These are phyloP conservation scores for Cryptoprocta ferox DNA, from an alignment of 2,797 vertebrate species.

Conservation along the genomic window DNA sequence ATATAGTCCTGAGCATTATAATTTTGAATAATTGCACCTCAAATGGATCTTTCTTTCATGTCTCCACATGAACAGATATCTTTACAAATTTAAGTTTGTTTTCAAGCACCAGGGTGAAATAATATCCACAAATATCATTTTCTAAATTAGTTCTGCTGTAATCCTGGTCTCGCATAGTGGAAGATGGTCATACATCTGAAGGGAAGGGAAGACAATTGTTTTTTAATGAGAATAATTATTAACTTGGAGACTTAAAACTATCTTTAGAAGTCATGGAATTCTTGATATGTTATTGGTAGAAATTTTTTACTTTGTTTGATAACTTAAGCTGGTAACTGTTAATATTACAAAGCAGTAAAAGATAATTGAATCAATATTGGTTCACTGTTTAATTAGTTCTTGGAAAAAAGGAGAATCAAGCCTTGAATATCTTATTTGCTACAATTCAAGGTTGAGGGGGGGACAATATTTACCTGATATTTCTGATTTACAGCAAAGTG, in stretches of 20 bases:
- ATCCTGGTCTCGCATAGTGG: slow-evolving; percentile 22
- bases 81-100: slow-evolving; percentile 67
- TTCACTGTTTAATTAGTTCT: background rate
- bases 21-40: slow-evolving; percentile 9
- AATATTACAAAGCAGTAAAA: background rate
- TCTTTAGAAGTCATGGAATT: slow-evolving; percentile 45
- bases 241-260: slow-evolving; percentile 54
- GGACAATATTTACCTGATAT: background rate
- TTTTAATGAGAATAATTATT: slow-evolving; percentile 55
- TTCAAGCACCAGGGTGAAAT: slow-evolving; percentile 59
- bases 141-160: slow-evolving; percentile 61
- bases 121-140: slow-evolving; percentile 45
- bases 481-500: background rate
- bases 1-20: background rate
- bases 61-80: slow-evolving; percentile 8
- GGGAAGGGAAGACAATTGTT: slow-evolving; percentile 32
- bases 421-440: background rate
- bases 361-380: background rate
- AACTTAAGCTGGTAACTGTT: background rate
- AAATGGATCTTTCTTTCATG: background rate
- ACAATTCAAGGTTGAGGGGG: background rate
- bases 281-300: background rate
- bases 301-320: slow-evolving; percentile 19
- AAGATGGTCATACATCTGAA: background rate
- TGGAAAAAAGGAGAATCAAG: background rate